These are phyloP conservation scores for Athene noctua DNA, from an alignment of 2,113 vertebrate species.

Conservation along the genomic window DNA sequence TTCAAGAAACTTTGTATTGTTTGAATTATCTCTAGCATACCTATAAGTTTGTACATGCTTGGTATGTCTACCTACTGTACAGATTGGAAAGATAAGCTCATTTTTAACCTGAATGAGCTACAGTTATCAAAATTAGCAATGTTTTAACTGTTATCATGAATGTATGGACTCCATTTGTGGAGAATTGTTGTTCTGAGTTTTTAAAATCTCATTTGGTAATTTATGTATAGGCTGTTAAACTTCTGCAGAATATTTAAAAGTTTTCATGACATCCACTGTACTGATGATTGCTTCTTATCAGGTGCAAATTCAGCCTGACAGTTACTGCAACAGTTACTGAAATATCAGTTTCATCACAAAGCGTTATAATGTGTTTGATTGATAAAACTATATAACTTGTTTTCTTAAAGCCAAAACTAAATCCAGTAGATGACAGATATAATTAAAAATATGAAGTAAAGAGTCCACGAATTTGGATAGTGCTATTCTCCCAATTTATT, in stretches of 20 bases:
- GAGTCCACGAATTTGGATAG: conserved; percentile 24
- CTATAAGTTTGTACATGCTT: neutral
- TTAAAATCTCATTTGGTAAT: neutral
- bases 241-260: neutral
- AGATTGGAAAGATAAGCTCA: neutral
- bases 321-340: neutral
- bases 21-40: neutral
- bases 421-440: conserved; percentile 56
- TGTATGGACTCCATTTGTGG: neutral
- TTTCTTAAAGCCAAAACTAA: conserved; percentile 8
- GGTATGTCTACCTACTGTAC: neutral
- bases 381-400: neutral
- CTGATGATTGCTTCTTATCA: neutral
- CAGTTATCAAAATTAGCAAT: neutral
- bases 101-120: neutral
- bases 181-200: neutral
- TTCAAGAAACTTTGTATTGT: neutral
- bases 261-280: neutral
- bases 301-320: neutral
- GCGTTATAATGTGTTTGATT: neutral
- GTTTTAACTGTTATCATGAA: neutral
- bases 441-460: conserved; percentile 41
- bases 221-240: neutral
- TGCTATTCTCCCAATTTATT: neutral
- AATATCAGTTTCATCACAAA: neutral